These are phyloP conservation scores for Pediacus dermestoides DNA, from an alignment of 2,888 invertebrate species.

Conservation along the genomic window DNA sequence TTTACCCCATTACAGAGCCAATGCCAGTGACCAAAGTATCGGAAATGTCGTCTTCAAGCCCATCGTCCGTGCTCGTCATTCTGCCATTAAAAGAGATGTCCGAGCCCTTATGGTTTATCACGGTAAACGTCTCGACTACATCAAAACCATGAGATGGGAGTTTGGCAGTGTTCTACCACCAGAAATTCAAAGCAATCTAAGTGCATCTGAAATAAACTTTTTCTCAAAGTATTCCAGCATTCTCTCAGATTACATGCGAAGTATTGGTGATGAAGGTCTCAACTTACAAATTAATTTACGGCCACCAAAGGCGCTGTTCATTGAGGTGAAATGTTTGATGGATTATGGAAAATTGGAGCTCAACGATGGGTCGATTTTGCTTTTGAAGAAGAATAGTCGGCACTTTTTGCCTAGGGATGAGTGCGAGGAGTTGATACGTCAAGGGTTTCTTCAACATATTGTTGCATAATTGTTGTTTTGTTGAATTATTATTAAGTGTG, in stretches of 20 bases:
- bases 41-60: too few relatives aligned
- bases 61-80: too few relatives aligned
- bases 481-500: too few relatives aligned
- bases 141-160: conserved; percentile 91
- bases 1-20: too few relatives aligned
- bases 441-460: conserved; percentile 82
- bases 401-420: conserved; percentile 85
- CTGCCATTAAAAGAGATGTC: conserved; percentile 82
- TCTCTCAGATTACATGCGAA: conserved; percentile 83
- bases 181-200: conserved; percentile 76
- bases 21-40: too few relatives aligned
- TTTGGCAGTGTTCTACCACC: conserved; percentile 88
- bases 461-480: too few relatives aligned
- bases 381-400: conserved; percentile 85
- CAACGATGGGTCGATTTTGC: conserved; percentile 86
- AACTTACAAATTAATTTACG: conserved; percentile 84
- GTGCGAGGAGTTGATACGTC: conserved; percentile 85
- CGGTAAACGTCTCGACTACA: conserved; percentile 74
- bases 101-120: conserved; percentile 83
- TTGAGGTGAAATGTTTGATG: conserved; percentile 84
- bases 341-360: conserved; percentile 94
- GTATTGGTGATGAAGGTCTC: conserved; percentile 77
- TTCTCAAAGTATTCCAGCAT: conserved; percentile 84
- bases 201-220: conserved; percentile 81
- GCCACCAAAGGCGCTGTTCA: conserved; percentile 88